Percentiles rank a stretch among this genome's conserved stretches.
Evolutionary conservation across 64 coral and sea anemone species (phyloP).

Genomic region (Montipora sp.): DNA sequence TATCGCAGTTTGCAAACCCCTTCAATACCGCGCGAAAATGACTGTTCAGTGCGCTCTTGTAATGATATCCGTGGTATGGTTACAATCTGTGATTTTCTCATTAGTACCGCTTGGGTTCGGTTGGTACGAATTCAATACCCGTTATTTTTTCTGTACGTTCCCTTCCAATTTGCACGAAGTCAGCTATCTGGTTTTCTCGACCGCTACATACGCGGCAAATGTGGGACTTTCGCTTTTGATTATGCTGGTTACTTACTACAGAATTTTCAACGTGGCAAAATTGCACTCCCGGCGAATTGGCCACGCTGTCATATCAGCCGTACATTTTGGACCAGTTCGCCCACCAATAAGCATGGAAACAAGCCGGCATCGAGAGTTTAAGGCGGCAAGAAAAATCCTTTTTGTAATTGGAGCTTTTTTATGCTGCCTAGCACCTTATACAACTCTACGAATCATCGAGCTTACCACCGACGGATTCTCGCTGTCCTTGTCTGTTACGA

Average conservation of each 20-base stretch:
- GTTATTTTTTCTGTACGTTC: conserved; percentile 96
- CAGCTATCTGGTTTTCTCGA: conserved; percentile 67
- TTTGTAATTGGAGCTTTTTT: conserved; percentile 97
- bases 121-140: conserved; percentile 84
- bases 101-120: conserved; percentile 70
- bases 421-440: conserved; percentile 92
- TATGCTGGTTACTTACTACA: conserved; percentile 84
- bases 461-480: conserved; percentile 30
- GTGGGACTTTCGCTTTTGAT: conserved; percentile 70
- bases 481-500: conserved; percentile 60
- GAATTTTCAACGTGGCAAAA: conserved; percentile 94
- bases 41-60: conserved; percentile 83
- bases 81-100: conserved; percentile 85
- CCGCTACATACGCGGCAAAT: conserved; percentile 76
- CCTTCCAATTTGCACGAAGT: conserved; percentile 60
- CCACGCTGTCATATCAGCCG: conserved; percentile 84
- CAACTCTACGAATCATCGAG: conserved; percentile 77
- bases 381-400: conserved; percentile 95
- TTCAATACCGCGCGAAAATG: conserved; percentile 98
- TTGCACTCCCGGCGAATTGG: conserved; percentile 89
- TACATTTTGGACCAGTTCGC: conserved; percentile 76
- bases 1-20: conserved; percentile 92
- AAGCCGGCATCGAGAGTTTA: conserved; percentile 88
- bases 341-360: conserved; percentile 70
- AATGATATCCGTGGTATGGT: conserved; percentile 88